These are phyloP conservation scores for Chaunax sp. DNA, from an alignment of 2,797 vertebrate species.

Conservation along the genomic window DNA sequence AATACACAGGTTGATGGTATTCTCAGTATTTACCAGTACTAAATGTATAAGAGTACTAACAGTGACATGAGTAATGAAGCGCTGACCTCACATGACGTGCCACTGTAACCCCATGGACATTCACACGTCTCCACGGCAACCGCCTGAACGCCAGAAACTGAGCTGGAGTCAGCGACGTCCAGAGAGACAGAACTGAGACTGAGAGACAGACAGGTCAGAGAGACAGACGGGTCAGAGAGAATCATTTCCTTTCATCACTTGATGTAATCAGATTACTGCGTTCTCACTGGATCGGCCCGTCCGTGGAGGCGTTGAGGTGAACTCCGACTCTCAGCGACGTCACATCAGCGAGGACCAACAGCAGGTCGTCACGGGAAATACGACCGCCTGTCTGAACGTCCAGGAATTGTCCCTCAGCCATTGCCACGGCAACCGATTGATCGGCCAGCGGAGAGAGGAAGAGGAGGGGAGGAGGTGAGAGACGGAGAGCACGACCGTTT, in stretches of 20 bases:
- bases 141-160: constrained; percentile 76
- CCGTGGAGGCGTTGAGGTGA: constrained; percentile 82
- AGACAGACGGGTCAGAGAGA: neutral
- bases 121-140: constrained; percentile 90
- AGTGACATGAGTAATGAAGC: neutral
- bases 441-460: constrained; percentile 85
- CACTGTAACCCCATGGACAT: constrained; percentile 92
- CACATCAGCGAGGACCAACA: constrained; percentile 88
- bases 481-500: constrained; percentile 80
- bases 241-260: no score
- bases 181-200: constrained; percentile 89
- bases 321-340: constrained; percentile 86
- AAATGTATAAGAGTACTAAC: neutral
- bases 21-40: neutral
- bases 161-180: constrained; percentile 82
- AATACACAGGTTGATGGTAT: neutral
- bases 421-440: constrained; percentile 75
- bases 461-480: constrained; percentile 75
- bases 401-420: constrained; percentile 82
- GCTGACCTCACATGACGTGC: constrained; percentile 94
- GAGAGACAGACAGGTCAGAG: neutral
- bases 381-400: constrained; percentile 78
- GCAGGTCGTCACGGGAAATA: constrained; percentile 87
- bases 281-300: constrained; percentile 84
- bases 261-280: neutral